Percentiles rank a stretch among this genome's conserved stretches.
Conservation (phyloP, 2,797 vertebrate species). For the Tauraco hartlaubi region DNA sequence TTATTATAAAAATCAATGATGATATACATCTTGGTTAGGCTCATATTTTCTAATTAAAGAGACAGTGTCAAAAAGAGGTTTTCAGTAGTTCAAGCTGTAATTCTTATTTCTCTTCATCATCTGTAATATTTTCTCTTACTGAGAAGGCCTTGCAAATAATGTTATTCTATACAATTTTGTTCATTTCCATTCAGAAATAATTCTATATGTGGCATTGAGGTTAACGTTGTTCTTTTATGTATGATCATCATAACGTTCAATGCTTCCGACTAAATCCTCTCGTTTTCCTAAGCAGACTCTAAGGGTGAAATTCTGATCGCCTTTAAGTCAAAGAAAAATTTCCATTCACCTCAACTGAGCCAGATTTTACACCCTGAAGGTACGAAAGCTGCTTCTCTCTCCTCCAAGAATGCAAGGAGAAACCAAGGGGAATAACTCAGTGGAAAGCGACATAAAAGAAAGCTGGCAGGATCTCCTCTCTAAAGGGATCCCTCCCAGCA, state of each 20-base stretch:
- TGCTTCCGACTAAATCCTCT: conserved; percentile 20
- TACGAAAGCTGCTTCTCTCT: neutral
- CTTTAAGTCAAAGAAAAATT: conserved; percentile 12
- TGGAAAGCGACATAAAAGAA: conserved; percentile 19
- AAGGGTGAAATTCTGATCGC: neutral
- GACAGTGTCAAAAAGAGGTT: conserved; percentile 57
- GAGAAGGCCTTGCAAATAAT: conserved; percentile 29
- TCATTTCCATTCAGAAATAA: conserved; percentile 47
- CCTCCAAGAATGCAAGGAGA: conserved; percentile 36
- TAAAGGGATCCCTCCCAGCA: conserved; percentile 9
- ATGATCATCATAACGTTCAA: neutral
- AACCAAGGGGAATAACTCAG: conserved; percentile 37
- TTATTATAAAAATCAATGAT: conserved; percentile 73
- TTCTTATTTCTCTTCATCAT: conserved; percentile 45
- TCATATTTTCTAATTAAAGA: conserved; percentile 74
- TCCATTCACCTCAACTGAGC: neutral
- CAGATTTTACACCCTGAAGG: conserved; percentile 54
- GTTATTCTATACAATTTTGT: neutral
- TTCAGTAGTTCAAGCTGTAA: conserved; percentile 47
- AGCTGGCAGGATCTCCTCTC: conserved; percentile 23
- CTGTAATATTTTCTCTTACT: conserved; percentile 3
- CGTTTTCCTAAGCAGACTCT: conserved; percentile 1
- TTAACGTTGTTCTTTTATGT: conserved; percentile 43
- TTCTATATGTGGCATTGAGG: neutral
- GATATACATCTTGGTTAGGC: conserved; percentile 61